A percentile compares a stretch with the other conserved stretches of the same genome.
Evolutionary conservation across 92 coral and sea anemone species (phyloP).

Genomic region (Zoanthus solanderi): DNA sequence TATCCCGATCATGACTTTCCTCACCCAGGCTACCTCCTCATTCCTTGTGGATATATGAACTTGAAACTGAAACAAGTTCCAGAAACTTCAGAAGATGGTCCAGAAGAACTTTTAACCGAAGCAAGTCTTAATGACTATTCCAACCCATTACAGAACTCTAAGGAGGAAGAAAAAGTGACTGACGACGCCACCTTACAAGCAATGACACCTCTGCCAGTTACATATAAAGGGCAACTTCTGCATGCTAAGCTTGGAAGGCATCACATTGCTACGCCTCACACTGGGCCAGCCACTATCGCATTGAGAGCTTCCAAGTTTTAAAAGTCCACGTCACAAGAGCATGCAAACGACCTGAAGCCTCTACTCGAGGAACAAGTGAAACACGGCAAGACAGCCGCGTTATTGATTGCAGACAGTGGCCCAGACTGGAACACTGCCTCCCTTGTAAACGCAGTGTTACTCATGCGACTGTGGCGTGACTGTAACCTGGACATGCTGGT

Average conservation of each 20-base stretch:
- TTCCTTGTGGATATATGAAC: constrained; percentile 57
- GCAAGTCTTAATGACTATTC: constrained; percentile 27
- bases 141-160: constrained; percentile 9
- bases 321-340: constrained; percentile 39
- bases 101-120: constrained; percentile 28
- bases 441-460: constrained; percentile 38
- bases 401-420: constrained; percentile 48
- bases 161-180: constrained; percentile 1
- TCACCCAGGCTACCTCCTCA: constrained; percentile 59
- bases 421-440: constrained; percentile 46
- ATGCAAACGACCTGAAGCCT: constrained; percentile 43
- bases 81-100: constrained; percentile 24
- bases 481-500: constrained; percentile 54
- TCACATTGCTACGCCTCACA: constrained; percentile 44
- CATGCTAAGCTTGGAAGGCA: constrained; percentile 42
- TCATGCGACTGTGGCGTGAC: constrained; percentile 48
- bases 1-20: constrained; percentile 55
- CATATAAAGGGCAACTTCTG: constrained; percentile 17
- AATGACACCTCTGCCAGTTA: constrained; percentile 24
- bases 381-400: constrained; percentile 45
- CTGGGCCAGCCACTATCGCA: constrained; percentile 42
- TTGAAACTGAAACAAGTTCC: constrained; percentile 25
- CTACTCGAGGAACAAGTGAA: constrained; percentile 42
- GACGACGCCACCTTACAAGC: constrained; percentile 21
- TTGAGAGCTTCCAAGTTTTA: constrained; percentile 41